phyloP scores from a whole-genome alignment of 1,140 invertebrate species.

The Drosophila littoralis region DNA sequence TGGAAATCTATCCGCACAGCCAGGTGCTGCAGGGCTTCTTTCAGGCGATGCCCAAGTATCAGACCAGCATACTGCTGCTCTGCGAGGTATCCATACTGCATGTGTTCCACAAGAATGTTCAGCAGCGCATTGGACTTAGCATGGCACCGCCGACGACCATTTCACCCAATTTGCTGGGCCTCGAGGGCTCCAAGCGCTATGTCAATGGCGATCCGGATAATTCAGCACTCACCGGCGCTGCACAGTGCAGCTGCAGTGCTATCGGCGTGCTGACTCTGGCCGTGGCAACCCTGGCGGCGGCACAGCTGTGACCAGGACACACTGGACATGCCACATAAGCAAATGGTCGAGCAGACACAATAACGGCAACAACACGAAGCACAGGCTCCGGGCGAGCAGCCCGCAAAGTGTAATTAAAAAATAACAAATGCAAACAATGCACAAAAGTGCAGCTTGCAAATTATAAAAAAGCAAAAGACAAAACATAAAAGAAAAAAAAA shows the following conservation, averaged over 20 bases:
- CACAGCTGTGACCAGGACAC: constrained; percentile 68
- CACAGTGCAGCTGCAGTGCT: constrained; percentile 67
- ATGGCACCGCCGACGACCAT: constrained; percentile 76
- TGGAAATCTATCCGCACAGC: constrained; percentile 80
- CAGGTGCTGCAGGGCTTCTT: constrained; percentile 82
- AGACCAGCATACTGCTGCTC: constrained; percentile 70
- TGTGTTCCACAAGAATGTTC: constrained; percentile 81
- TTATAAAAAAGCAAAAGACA: constrained; percentile 46
- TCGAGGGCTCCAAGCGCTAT: constrained; percentile 80
- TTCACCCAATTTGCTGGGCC: constrained; percentile 81
- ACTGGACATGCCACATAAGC: constrained; percentile 36
- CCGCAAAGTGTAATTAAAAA: constrained; percentile 72
- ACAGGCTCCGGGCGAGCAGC: constrained; percentile 16
- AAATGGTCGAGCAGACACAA: constrained; percentile 27
- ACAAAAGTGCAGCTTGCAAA: constrained; percentile 38
- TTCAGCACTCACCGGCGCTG: constrained; percentile 78
- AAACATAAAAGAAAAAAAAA: constrained; percentile 25
- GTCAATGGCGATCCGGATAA: constrained; percentile 83
- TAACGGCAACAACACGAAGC: constrained; percentile 18
- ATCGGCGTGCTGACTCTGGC: constrained; percentile 57
- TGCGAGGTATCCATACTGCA: constrained; percentile 82
- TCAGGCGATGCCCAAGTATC: constrained; percentile 78
- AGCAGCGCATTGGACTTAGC: constrained; percentile 70
- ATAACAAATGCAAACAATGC: constrained; percentile 63
- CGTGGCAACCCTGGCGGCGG: constrained; percentile 52